Conservation (phyloP, 2,888 invertebrate genomes). For the Taphrorychus bicolor region DNA sequence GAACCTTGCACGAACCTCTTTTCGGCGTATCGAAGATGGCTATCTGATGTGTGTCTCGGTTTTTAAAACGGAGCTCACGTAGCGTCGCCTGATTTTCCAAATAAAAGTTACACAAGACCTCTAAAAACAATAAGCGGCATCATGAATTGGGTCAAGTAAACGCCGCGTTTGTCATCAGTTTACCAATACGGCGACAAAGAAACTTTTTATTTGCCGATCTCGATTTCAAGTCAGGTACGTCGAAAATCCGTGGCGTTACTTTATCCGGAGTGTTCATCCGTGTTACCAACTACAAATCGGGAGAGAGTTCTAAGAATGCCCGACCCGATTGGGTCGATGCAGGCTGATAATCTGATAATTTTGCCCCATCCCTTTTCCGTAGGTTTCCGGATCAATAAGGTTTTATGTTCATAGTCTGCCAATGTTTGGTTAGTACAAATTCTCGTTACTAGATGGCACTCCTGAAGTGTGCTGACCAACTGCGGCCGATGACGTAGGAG, state of each 20-base stretch:
- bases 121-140: slow-evolving; percentile 46
- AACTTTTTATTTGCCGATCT: slow-evolving; percentile 49
- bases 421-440: too few species aligned
- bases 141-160: slow-evolving; percentile 52
- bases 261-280: slow-evolving; percentile 25
- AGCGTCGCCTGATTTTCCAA: slow-evolving; percentile 40
- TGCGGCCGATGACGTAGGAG: too few species aligned
- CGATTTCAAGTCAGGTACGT: slow-evolving; percentile 48
- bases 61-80: slow-evolving; percentile 12
- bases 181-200: slow-evolving; percentile 49
- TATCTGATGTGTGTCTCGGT: background rate
- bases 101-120: slow-evolving; percentile 49
- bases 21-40: too few species aligned
- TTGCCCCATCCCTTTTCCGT: background rate
- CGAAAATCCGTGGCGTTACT: slow-evolving; percentile 38
- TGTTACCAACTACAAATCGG: slow-evolving; percentile 25
- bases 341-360: background rate
- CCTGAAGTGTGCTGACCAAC: too few species aligned
- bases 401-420: too few species aligned
- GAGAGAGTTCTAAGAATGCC: slow-evolving; percentile 20
- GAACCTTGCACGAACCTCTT: background rate
- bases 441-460: too few species aligned
- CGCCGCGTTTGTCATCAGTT: slow-evolving; percentile 45
- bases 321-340: background rate
- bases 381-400: background rate